phyloP scores from a whole-genome alignment of 2,888 invertebrate genomes.

The Polyommatus iphigenia region DNA sequence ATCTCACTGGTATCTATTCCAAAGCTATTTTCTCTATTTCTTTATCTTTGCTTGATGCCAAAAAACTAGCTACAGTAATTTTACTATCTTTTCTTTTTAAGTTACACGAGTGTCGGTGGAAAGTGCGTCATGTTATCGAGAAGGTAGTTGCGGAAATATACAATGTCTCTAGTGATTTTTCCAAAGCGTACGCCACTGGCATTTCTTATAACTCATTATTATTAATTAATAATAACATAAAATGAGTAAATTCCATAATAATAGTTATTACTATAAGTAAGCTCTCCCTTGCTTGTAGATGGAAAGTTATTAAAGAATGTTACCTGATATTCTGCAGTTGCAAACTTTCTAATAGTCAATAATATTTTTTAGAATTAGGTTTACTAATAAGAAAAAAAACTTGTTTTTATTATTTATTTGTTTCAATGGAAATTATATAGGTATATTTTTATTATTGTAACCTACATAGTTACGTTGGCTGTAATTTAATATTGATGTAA shows the following conservation, averaged over 20 bases:
- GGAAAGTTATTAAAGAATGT: constrained; percentile 70
- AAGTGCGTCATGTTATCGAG: constrained; percentile 47
- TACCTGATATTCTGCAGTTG: constrained; percentile 71
- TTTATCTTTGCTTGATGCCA: constrained; percentile 76
- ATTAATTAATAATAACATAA: constrained; percentile 70
- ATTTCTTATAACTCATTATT: constrained; percentile 64
- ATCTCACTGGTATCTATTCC: constrained; percentile 74
- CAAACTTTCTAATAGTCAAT: constrained; percentile 74
- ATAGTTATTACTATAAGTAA: constrained; percentile 71
- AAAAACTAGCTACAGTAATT: constrained; percentile 72
- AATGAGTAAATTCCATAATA: constrained; percentile 78
- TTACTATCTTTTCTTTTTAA: constrained; percentile 69
- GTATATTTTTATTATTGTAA: constrained; percentile 80
- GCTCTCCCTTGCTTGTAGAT: constrained; percentile 76
- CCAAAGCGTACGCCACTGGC: constrained; percentile 55
- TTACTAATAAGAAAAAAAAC: constrained; percentile 74
- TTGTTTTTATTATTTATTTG: constrained; percentile 80
- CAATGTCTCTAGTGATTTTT: constrained; percentile 29
- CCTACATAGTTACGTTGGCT: constrained; percentile 80
- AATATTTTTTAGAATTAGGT: constrained; percentile 73
- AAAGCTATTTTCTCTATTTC: constrained; percentile 68
- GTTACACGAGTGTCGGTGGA: constrained; percentile 61
- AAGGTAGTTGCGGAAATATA: constrained; percentile 18
- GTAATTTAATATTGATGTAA: constrained; percentile 80
- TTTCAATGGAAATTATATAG: constrained; percentile 78